Conservation (phyloP, 2,888 invertebrate species). For the Campaea margaritaria region DNA sequence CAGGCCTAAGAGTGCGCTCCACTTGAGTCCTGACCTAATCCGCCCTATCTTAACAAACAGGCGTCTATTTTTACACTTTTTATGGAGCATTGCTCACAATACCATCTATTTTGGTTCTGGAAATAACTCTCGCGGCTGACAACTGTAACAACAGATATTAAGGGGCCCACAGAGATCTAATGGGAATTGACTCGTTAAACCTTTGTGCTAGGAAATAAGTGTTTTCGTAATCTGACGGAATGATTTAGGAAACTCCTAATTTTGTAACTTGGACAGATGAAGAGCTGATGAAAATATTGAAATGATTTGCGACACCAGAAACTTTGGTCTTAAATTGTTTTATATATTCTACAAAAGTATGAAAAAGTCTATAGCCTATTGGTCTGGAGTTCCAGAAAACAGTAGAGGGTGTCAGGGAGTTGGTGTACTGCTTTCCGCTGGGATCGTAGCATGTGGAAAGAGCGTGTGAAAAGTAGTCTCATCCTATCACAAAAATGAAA, state of each 20-base stretch:
- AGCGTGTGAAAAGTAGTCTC: no score
- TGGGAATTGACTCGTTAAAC: conserved; percentile 34
- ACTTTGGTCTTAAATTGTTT: no score
- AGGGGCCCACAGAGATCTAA: conserved; percentile 25
- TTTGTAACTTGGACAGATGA: conserved; percentile 4
- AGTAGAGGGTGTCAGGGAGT: no score
- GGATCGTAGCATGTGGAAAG: no score
- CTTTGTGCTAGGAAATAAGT: conserved; percentile 26
- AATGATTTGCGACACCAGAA: no score
- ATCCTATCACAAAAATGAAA: no score
- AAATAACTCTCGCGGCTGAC: conserved; percentile 35
- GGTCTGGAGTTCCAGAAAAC: no score
- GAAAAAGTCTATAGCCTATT: no score
- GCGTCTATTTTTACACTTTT: conserved; percentile 43
- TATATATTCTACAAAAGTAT: no score
- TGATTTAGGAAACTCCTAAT: conserved; percentile 20
- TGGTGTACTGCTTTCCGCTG: no score
- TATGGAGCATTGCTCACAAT: conserved; percentile 40
- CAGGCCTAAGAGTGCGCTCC: conserved; percentile 29
- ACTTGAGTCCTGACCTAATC: conserved; percentile 42
- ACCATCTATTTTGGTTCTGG: conserved; percentile 34
- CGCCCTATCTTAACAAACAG: conserved; percentile 34
- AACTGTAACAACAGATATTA: conserved; percentile 43
- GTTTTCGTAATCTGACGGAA: conserved; percentile 29
- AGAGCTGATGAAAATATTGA: neutral